Base-by-base conservation (phyloP, 2,797 vertebrate genomes). In the Esox lucius region DNA sequence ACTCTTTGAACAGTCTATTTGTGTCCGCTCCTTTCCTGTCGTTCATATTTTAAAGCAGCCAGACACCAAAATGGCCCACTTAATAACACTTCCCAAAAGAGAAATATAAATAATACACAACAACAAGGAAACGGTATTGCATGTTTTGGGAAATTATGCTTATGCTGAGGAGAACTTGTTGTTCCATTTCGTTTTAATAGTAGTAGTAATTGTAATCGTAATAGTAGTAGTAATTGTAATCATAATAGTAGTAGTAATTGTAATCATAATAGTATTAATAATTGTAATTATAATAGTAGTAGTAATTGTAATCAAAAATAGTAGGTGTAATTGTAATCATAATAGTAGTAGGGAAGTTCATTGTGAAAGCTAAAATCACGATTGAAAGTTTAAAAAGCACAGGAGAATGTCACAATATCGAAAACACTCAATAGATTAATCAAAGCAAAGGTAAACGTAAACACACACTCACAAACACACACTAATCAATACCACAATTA, bases 1-100 rank as follows among this genome's bases (percentile, higher is more conserved):
- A 85, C 87, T 88, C 84, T 91, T 89, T 91, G 86, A 91, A 87
- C 84, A 89, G 80, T 84, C 77, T 83, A 73, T 80, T 84, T 87
- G 84, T 84, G 85, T 89, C 86, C 82, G 84, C 86, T 81, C 39
- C 84, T 78, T 83, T 84, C 84, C 81, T 81, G 76, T 81, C 68
- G 51, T 31, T 75, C 51, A 35, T 75, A 75, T 80, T 82, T 79
- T 77, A 90, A 91, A 88, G 85, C 80, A 80, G 71, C 77, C 83
- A 79, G 49, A 68, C 81, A 48, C n/a, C 82, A 83, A 82, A 88
- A 83, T 61, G 77, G 89, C 86, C 85, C 87, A 85, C 86, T 88
- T 87, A 81, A 84, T 86, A 80, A 80, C 83, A 80, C 84, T 83
- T 78, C 80, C 80, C 83, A 80, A 77, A 83, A 84, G 86, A 83